Conservation (phyloP, 64 coral and sea anemone genomes). For the Exaiptasia diaphana region DNA sequence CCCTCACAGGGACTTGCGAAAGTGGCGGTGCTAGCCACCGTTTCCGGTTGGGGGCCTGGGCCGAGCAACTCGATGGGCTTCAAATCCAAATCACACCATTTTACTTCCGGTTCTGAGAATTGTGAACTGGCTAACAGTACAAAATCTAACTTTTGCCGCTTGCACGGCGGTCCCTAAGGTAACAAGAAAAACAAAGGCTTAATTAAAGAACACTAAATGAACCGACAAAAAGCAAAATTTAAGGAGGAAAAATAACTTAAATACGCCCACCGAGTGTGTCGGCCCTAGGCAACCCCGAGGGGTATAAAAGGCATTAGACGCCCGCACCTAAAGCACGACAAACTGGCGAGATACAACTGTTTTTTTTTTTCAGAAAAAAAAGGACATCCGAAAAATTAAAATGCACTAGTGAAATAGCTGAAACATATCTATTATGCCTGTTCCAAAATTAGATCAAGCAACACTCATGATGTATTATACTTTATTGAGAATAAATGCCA, state of each 20-base stretch:
- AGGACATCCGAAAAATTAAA: not conserved
- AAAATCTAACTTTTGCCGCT: not conserved
- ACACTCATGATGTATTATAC: not conserved
- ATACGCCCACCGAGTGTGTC: not conserved
- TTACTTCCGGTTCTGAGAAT: not conserved
- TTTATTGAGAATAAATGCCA: not conserved
- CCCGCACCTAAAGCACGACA: not conserved
- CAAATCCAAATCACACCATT: slow-evolving; percentile 27
- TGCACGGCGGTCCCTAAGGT: not conserved
- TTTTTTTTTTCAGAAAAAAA: not conserved
- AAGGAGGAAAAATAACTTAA: not conserved
- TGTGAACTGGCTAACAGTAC: not conserved
- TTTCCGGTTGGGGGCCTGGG: not conserved
- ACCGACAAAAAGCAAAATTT: not conserved
- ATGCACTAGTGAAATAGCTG: not conserved
- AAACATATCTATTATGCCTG: no score
- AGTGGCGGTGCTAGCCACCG: not conserved
- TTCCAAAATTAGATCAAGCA: not conserved
- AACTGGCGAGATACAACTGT: not conserved
- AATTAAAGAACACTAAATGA: not conserved
- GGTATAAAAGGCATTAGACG: not conserved
- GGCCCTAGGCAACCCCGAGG: not conserved
- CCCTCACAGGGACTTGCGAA: not conserved
- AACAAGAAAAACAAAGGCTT: not conserved
- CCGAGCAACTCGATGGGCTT: slow-evolving; percentile 15